phyloP scores from a whole-genome alignment of 2,113 vertebrate genomes.

The Mirza zaza region DNA sequence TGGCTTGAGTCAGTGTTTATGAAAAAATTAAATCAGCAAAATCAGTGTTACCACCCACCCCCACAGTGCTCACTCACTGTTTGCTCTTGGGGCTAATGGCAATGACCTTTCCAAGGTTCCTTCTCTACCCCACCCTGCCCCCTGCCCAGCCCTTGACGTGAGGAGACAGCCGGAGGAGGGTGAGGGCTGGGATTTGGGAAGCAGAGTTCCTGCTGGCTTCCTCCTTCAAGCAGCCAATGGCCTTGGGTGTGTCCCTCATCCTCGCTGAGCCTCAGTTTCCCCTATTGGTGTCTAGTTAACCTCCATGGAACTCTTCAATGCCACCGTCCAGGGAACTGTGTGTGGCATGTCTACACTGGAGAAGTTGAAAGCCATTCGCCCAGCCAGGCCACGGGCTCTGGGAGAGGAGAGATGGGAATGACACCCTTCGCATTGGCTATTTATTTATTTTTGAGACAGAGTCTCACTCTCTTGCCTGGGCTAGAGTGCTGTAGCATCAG shows the following conservation, averaged over 20 bases:
- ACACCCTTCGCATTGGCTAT: not conserved
- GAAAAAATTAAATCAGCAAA: not conserved
- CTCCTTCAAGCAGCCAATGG: not conserved
- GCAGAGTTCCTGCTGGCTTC: not conserved
- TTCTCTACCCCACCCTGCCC: too few relatives aligned
- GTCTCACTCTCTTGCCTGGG: too few relatives aligned
- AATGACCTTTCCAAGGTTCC: too few relatives aligned
- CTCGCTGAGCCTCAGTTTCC: not conserved
- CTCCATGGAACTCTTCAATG: not conserved
- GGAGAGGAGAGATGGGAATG: not conserved
- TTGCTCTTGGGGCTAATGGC: not conserved
- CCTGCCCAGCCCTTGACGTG: not conserved
- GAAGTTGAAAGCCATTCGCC: not conserved
- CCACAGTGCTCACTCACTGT: too few relatives aligned
- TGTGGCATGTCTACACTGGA: rapidly evolving
- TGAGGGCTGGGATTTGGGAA: rapidly evolving
- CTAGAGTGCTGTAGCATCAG: too few relatives aligned
- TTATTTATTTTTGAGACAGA: too few relatives aligned
- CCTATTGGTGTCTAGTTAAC: not conserved
- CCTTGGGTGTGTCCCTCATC: not conserved
- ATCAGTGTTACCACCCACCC: rapidly evolving
- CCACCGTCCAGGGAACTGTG: not conserved
- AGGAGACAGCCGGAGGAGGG: not conserved
- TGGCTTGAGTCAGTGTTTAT: not conserved
- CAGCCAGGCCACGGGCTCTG: not conserved